phyloP scores from a whole-genome alignment of 2,113 vertebrate species.

The Columbina picui region DNA sequence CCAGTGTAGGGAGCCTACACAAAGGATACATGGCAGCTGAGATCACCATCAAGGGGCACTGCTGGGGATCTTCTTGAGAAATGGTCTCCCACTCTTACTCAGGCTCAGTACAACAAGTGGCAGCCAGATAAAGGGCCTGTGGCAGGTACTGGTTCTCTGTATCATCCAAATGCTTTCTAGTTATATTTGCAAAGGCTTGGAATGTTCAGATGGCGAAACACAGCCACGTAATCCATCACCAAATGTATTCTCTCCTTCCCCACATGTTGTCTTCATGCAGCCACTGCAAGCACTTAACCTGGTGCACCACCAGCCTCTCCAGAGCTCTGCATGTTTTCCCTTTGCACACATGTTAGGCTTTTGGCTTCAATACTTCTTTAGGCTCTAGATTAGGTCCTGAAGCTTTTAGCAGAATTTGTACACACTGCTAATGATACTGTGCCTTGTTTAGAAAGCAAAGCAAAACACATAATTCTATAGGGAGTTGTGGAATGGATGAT shows the following conservation, averaged over 20 bases:
- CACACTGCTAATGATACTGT: not conserved
- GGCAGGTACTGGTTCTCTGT: not conserved
- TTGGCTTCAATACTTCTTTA: not conserved
- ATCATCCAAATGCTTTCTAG: not conserved
- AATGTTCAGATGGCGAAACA: not conserved
- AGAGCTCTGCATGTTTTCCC: not conserved
- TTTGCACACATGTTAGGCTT: not conserved
- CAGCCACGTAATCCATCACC: not conserved
- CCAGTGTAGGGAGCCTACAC: not conserved
- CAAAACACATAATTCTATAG: not conserved
- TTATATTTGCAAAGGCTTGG: not conserved
- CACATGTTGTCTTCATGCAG: not conserved
- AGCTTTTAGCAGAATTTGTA: not conserved
- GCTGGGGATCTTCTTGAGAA: not conserved
- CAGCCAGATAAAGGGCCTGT: not conserved
- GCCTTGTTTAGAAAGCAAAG: constrained; percentile 12
- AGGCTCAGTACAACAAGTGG: not conserved
- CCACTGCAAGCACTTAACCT: not conserved
- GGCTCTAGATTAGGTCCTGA: constrained; percentile 5
- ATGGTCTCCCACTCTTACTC: not conserved
- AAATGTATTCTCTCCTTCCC: not conserved
- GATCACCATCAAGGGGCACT: not conserved
- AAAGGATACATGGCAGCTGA: not conserved
- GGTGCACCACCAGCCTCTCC: not conserved
- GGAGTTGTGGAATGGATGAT: not conserved